A percentile compares a stretch with the other conserved stretches of the same genome.
phyloP scores from a whole-genome alignment of 2,888 invertebrate genomes.

The Zygaena filipendulae region DNA sequence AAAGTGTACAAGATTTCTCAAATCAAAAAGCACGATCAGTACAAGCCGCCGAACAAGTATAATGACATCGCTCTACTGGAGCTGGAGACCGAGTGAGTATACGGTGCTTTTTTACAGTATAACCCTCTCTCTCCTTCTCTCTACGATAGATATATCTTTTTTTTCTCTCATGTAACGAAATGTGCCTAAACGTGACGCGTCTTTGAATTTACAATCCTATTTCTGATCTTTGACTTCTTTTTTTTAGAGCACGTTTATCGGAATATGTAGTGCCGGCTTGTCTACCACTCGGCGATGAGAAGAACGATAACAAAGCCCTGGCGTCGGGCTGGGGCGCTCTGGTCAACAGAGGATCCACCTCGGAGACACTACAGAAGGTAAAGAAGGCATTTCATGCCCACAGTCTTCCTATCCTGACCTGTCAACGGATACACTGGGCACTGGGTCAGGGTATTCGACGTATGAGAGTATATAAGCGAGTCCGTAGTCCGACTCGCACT shows the following conservation, averaged over 20 bases:
- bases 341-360: slow-evolving; percentile 16
- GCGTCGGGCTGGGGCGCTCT: slow-evolving; percentile 38
- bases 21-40: slow-evolving; percentile 24
- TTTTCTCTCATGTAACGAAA: no score
- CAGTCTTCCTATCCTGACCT: no score
- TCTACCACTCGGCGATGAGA: slow-evolving; percentile 21
- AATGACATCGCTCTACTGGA: slow-evolving; percentile 33
- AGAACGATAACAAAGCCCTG: slow-evolving; percentile 19
- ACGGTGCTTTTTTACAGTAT: background rate
- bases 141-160: background rate
- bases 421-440: no score
- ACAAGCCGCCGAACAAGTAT: slow-evolving; percentile 25
- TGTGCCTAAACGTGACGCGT: no score
- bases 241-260: no score
- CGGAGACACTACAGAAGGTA: slow-evolving; percentile 36
- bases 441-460: no score
- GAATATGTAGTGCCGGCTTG: slow-evolving; percentile 33
- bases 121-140: background rate
- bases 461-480: no score
- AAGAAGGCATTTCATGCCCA: no score
- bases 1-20: slow-evolving; percentile 21
- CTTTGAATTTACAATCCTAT: background rate
- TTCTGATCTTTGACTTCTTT: no score
- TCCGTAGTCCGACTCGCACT: no score
- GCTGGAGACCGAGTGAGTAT: slow-evolving; percentile 26